Evolutionary conservation across 2,888 invertebrate species (phyloP), one percentile per base, ranked within the genome.

Genomic region (Eupithecia subfuscata): DNA sequence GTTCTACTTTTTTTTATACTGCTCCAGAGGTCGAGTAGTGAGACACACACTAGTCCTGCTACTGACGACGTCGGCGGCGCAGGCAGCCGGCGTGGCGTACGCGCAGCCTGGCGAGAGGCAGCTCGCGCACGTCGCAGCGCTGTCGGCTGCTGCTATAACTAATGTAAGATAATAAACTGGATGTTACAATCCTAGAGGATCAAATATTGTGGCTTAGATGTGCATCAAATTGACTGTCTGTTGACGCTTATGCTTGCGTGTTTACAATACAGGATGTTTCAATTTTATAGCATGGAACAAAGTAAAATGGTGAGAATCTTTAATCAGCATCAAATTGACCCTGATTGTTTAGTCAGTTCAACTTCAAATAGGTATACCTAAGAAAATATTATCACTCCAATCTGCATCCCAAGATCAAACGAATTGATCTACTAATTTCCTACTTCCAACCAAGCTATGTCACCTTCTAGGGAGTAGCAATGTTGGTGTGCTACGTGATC

Each of bases 401-500:
- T 37, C 37, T 37, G 37, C 37, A 37, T 37, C 37, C 7, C 37
- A 37, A 37, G 37, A 37, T 37, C 4, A 37, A 37, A 37, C 37
- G 37, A 37, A 37, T 37, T 37, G 37, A 40, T 40, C 40, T 2
- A 40, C 40, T 40, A 11, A 11, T 40, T 40, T 56, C 11, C 4
- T 22, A 3, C 30, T 63, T 9, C 5, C 22, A 34, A 18, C 9
- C 6, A 3, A 34, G 12, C 18, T 64, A 40, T 40, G 25, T 74
- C 9, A 65, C 1, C 60, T 14, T 73, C 0, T 89, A 96, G 96
- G 96, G 96, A 25, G 82, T 95, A 63, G 92, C 95, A 6, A 95
- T 96, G 87, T 85, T 96, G 77, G 88, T 95, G 22, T 96, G 96
- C 86, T 96, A 96, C 89, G 95, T 96, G 71, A 84, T 96, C 25